Conservation (phyloP, 2,113 vertebrate genomes). For the Gymnogyps californianus region DNA sequence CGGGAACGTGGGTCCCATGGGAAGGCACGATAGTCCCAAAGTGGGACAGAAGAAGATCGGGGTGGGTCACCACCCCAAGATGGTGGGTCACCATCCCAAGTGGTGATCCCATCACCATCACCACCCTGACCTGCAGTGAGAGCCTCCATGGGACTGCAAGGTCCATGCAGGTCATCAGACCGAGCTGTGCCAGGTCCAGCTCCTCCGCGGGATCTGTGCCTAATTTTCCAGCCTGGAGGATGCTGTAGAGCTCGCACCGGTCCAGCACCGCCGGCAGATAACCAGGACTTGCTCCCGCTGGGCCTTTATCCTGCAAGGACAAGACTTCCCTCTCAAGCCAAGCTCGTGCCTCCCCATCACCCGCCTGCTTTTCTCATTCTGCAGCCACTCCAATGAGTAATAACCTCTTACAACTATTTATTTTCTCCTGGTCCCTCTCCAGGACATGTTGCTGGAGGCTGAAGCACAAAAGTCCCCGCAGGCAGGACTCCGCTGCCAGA, state of each 20-base stretch:
- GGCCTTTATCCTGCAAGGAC: background rate
- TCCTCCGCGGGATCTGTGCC: background rate
- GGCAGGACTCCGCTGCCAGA: background rate
- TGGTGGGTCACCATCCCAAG: background rate
- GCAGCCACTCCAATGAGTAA: background rate
- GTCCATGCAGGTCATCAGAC: background rate
- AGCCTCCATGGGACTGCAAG: background rate
- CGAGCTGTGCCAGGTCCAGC: background rate
- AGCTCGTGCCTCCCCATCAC: background rate
- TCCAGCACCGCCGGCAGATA: background rate
- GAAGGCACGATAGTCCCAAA: background rate
- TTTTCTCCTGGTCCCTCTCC: background rate
- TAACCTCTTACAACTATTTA: background rate
- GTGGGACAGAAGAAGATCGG: background rate
- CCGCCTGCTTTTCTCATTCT: fast-evolving
- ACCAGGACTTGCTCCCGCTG: background rate
- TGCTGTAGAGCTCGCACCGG: background rate
- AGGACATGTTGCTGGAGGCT: background rate
- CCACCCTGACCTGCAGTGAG: background rate
- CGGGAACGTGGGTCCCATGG: fast-evolving
- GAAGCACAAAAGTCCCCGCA: background rate
- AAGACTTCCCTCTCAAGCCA: background rate
- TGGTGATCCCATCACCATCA: background rate
- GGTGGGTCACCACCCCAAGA: background rate
- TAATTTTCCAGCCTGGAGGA: background rate